Base-by-base conservation (phyloP, 2,113 vertebrate species). In the Mastomys natalensis region DNA sequence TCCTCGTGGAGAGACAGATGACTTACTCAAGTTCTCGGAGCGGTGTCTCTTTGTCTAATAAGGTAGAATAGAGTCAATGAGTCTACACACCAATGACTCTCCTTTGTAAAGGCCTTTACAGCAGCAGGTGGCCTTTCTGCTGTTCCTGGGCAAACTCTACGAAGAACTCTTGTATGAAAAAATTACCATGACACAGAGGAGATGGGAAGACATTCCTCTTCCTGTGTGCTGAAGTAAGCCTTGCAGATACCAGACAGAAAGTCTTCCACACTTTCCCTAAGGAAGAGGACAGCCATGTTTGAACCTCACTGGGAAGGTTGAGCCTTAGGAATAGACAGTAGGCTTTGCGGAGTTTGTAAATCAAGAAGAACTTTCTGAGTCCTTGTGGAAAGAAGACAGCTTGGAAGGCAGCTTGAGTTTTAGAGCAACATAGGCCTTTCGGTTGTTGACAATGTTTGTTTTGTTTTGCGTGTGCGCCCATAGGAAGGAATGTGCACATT, bases 381-480 rank as follows among this genome's bases (percentile, higher is more conserved):
- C 13, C 17, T n/a, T 53, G 0, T 10, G 0, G 2, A n/a, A 87
- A 31, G 53, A 55, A 66, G 51, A 3, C 55, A 29, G 43, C 7
- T 45, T 1, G 45, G 55, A 29, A 37, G 0, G 60, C 19, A 64
- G 29, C 64, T 72, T 66, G 48, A 26, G 55, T 43, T 89, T 77
- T 0, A 77, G 66, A 91, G 80, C 4, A 58, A 22, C 4, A 13
- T 34, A 48, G 24, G 37, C 21, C 5, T 68, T 62, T 62, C 37
- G 34, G 77, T 19, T 43, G 81, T 62, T 84, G 81, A 62, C 9
- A 1, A 62, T 26, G 12, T 40, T 43, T 43, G n/a, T 5, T 17
- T 62, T 62, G 55, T 7, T 62, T 64, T 22, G 29, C 34, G 17
- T 48, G 82, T 48, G 16, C 1, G 3, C 29, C 43, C 62, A 22